These are phyloP conservation scores for Onchidella celtica DNA, from an alignment of 2,888 invertebrate species.

Conservation along the genomic window DNA sequence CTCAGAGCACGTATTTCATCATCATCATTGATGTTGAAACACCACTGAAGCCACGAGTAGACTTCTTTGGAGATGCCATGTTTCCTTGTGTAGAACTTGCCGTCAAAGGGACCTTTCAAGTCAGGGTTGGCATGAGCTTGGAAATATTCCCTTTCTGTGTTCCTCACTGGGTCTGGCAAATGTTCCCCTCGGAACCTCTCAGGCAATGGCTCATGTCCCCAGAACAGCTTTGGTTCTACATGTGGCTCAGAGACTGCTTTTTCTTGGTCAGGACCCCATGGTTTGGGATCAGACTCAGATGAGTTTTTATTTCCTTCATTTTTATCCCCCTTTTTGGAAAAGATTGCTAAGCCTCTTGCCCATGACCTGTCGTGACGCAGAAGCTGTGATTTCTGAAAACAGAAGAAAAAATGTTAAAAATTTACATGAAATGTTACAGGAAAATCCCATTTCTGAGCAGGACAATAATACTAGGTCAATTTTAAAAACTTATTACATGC, in stretches of 20 bases:
- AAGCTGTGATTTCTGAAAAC: background rate
- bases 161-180: constrained; percentile 38
- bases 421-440: no score
- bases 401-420: background rate
- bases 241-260: background rate
- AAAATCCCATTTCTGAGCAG: no score
- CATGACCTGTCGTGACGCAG: background rate
- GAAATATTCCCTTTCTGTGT: constrained; percentile 47
- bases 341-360: background rate
- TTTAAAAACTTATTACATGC: no score
- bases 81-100: constrained; percentile 37
- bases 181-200: constrained; percentile 9
- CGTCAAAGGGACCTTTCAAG: background rate
- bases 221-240: background rate
- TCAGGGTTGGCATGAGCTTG: constrained; percentile 13
- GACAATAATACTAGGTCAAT: no score
- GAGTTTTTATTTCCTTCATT: background rate
- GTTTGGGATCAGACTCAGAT: constrained; percentile 1
- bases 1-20: background rate
- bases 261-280: background rate
- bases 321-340: background rate
- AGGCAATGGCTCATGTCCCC: constrained; percentile 22
- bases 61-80: constrained; percentile 51
- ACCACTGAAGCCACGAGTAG: constrained; percentile 44
- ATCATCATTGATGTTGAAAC: constrained; percentile 46